Evolutionary conservation across 2,888 invertebrate genomes (phyloP), one percentile per base, ranked within the genome.

Genomic region (Furcula furcula): DNA sequence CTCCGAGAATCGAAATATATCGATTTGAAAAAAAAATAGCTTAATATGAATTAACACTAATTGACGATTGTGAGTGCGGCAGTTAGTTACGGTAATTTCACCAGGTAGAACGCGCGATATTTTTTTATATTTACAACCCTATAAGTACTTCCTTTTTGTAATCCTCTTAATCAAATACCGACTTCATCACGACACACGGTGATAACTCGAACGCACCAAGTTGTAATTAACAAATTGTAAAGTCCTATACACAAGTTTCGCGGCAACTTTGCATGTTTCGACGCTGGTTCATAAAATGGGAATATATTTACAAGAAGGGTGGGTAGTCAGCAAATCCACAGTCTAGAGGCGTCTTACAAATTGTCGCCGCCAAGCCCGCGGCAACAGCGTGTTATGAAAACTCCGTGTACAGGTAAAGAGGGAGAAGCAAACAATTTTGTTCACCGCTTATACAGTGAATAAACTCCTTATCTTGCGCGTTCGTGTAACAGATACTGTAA

Each of bases 401-500:
- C 83, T 60, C 47, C 55, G 57, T 64, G 65, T 63, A 64, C 79
- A 86, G 84, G 84, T 83, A 83, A 74, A 70, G 74, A 73, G 65
- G 66, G 56, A 57, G 60, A 52, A 60, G 78, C 74, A 83, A 86
- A 84, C 85, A 86, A 84, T 85, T 87, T 26, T 87, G 82, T 80
- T 70, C 74, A 55, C 65, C 71, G 79, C 73, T 83, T 82, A 81
- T 72, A 74, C 67, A 58, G 71, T 72, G 76, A 77, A 81, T 77
- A 83, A 84, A 84, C 76, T 75, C 60, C 72, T 76, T 80, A 80
- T 78, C 75, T 73, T 49, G 48, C 55, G 45, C 65, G 59, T 57
- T 59, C 55, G 46, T 55, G 65, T 68, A 66, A 75, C 62, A 64
- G 66, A 75, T 72, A 68, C 61, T 56, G 54, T 61, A 65, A 62